A percentile compares a stretch with the other conserved stretches of the same genome.
These are phyloP conservation scores for Lamellibrachia luymesi DNA, from an alignment of 1,140 invertebrate genomes.

Conservation along the genomic window DNA sequence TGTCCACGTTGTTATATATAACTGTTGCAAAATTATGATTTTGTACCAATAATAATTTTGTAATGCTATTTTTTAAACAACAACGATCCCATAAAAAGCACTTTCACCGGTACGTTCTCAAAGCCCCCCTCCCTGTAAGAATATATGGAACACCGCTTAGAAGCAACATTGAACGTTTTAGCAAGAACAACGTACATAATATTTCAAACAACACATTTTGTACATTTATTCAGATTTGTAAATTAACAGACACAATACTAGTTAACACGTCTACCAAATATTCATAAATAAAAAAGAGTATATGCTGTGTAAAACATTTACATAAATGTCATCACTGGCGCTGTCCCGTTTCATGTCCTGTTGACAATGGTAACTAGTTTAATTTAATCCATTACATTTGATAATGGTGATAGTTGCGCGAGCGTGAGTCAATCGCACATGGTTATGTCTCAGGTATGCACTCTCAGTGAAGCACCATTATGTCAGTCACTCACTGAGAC, in stretches of 20 bases:
- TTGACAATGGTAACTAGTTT: not conserved
- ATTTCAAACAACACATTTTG: not conserved
- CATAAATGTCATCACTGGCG: not conserved
- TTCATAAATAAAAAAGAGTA: not conserved
- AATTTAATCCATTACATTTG: too few relatives aligned
- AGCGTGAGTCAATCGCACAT: not conserved
- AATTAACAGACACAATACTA: not conserved
- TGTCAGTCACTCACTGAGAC: not conserved
- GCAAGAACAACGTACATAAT: not conserved
- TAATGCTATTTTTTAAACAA: not conserved
- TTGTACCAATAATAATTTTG: not conserved
- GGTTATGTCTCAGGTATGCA: not conserved
- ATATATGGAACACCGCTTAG: not conserved
- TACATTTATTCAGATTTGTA: not conserved
- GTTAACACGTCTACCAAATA: not conserved
- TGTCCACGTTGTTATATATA: not conserved
- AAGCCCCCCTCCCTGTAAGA: not conserved
- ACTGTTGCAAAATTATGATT: not conserved
- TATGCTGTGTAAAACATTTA: not conserved
- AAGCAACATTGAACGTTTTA: not conserved
- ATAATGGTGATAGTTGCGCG: too few relatives aligned
- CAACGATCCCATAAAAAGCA: not conserved
- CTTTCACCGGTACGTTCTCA: not conserved
- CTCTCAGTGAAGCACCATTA: not conserved
- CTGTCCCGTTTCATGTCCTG: not conserved